These are phyloP conservation scores for Acromyrmex charruanus DNA, from an alignment of 1,140 invertebrate species.

Conservation along the genomic window DNA sequence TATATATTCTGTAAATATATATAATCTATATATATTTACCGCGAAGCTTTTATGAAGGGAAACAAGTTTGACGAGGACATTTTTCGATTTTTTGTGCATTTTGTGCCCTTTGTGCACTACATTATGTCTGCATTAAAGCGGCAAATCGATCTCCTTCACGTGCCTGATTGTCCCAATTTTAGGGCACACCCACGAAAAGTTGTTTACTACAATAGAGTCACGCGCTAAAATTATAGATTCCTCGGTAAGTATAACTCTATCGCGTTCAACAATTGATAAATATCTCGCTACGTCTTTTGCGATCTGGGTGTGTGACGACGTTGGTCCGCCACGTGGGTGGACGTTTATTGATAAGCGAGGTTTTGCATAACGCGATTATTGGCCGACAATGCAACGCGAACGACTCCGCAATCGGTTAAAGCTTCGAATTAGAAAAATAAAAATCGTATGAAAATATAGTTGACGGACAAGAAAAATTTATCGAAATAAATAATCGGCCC, in stretches of 20 bases:
- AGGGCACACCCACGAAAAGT: not conserved
- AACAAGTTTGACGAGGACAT: not conserved
- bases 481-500: slow-evolving; percentile 22
- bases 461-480: slow-evolving; percentile 2
- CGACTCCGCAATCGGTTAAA: not conserved
- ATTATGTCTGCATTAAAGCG: not conserved
- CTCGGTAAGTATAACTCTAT: not conserved
- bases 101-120: not conserved
- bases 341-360: not conserved
- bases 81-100: not conserved
- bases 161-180: slow-evolving; percentile 16
- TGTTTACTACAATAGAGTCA: not conserved
- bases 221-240: slow-evolving; percentile 30
- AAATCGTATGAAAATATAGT: slow-evolving; percentile 20
- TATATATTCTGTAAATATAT: no score
- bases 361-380: slow-evolving; percentile 29
- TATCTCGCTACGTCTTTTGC: not conserved
- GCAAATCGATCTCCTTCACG: not conserved
- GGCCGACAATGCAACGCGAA: not conserved
- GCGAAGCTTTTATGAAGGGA: not conserved
- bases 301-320: not conserved
- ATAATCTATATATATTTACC: not conserved
- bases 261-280: not conserved
- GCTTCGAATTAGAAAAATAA: slow-evolving; percentile 1
- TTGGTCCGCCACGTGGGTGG: not conserved